These are phyloP conservation scores for Corapipo altera DNA, from an alignment of 2,113 vertebrate species.

Conservation along the genomic window DNA sequence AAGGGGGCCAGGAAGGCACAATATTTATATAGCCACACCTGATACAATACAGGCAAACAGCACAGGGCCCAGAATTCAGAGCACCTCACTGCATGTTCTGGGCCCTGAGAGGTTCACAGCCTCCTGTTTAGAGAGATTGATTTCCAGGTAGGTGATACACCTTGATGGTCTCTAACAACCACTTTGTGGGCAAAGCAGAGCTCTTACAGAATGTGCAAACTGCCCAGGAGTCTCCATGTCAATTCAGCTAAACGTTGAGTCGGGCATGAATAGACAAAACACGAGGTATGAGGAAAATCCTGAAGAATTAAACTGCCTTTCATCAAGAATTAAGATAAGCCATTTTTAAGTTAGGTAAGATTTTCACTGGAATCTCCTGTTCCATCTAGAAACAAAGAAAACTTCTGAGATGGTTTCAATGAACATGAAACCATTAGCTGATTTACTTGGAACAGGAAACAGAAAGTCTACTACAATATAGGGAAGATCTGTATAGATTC, in stretches of 20 bases:
- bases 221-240: neutral
- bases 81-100: rapidly evolving
- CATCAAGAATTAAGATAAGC: neutral
- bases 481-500: neutral
- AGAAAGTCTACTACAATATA: neutral
- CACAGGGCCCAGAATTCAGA: neutral
- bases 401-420: neutral
- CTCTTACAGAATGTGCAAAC: neutral
- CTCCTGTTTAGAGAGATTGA: neutral
- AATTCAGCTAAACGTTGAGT: neutral
- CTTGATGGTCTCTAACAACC: neutral
- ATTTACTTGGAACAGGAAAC: neutral
- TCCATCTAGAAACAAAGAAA: neutral
- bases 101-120: neutral
- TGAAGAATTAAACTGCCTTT: neutral
- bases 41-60: neutral
- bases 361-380: neutral
- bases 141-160: neutral
- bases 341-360: neutral
- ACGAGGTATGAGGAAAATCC: neutral
- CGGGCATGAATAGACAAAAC: neutral
- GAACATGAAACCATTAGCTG: neutral
- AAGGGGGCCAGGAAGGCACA: neutral
- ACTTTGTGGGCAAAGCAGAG: neutral
- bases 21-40: neutral